Evolutionary conservation across 35 echinoderm and acorn worm species (phyloP).

Genomic region (Amphiura filiformis): DNA sequence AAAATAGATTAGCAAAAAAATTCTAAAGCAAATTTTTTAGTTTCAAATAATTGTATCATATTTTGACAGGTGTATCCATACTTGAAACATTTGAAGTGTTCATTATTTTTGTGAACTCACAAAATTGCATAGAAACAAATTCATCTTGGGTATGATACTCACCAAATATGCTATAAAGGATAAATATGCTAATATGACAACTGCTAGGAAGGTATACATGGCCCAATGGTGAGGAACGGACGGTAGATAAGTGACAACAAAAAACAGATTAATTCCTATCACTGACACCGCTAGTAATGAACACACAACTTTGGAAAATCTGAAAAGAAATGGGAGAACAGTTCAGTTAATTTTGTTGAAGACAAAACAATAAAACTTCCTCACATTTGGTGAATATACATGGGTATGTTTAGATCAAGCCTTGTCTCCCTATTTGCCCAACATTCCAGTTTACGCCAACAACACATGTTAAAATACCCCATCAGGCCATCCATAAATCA

Average conservation of each 20-base stretch:
- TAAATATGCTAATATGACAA: constrained; percentile 60
- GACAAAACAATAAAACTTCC: not conserved
- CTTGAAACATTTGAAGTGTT: too few species aligned
- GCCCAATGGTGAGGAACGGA: constrained; percentile 62
- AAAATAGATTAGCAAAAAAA: too few species aligned
- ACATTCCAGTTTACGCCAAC: not conserved
- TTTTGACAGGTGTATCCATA: too few species aligned
- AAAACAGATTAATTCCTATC: constrained; percentile 91
- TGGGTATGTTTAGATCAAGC: not conserved
- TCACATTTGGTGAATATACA: not conserved
- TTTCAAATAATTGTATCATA: too few species aligned
- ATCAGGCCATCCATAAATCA: too few species aligned
- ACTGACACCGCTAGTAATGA: constrained; percentile 51
- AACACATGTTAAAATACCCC: too few species aligned
- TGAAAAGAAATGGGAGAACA: constrained; percentile 39
- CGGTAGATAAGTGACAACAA: constrained; percentile 70
- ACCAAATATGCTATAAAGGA: constrained; percentile 81
- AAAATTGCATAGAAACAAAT: too few species aligned
- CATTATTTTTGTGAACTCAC: too few species aligned
- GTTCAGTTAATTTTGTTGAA: not conserved
- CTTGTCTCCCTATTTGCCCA: not conserved
- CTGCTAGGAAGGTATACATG: constrained; percentile 49
- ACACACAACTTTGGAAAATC: constrained; percentile 59
- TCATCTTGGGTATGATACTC: too few species aligned
- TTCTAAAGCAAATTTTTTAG: too few species aligned